Evolutionary conservation across 2,113 vertebrate species (phyloP), one percentile per base, ranked within the genome.

Genomic region (Rana temporaria): DNA sequence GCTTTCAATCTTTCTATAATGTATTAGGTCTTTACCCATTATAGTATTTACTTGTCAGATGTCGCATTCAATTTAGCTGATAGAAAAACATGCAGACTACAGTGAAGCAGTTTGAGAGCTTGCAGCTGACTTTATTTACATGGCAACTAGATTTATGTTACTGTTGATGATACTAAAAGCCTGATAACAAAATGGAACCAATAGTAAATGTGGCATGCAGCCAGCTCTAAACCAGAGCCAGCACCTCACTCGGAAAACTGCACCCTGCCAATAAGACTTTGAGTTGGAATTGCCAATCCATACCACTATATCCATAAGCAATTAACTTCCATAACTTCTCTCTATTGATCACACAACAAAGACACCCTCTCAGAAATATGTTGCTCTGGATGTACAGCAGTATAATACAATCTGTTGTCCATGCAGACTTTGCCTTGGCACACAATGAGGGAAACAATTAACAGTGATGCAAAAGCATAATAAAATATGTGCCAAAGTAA

Each of bases 121-220:
- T 17, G 19, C 59, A 71, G 34, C 38, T 75, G 30, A 82, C 73
- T 82, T 82, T 73, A 82, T 75, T 82, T 82, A 67, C 71, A 67
- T 64, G 72, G 71, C 71, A 76, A 16, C 71, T 57, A 66, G 72
- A 83, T 83, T 83, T 83, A 84, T 78, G 79, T 73, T 67, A 68
- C 73, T 76, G 78, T 81, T 26, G 30, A 68, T 69, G 71, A 69
- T 84, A 71, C 56, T 84, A 84, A 84, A 63, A 74, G 62, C 70
- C 1, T 84, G 55, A 66, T 68, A 62, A 55, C 52, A 64, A 53
- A 42, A 78, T 64, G 57, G 66, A 77, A 68, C 53, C 18, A 3
- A 74, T 20, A 73, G 34, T 34, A 60, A 64, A 71, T n/a, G 70
- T 16, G 72, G 65, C 81, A 76, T 20, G 42, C 17, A 30, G 81